Evolutionary conservation across 1,140 invertebrate genomes (phyloP), one percentile per base, ranked within the genome.

Genomic region (Scaptomyza montana): DNA sequence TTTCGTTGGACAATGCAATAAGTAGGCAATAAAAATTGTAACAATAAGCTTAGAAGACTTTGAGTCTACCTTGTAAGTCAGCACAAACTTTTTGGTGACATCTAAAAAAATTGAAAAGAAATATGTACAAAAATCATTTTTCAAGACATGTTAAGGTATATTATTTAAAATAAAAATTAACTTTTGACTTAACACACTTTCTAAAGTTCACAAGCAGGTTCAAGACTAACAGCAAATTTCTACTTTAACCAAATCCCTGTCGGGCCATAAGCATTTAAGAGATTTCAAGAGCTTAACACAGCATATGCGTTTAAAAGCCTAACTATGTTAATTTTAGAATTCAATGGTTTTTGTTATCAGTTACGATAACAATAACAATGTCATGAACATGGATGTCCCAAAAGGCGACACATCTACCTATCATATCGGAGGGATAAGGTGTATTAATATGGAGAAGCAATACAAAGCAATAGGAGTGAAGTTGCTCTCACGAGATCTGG

Each of bases 401-500:
- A 43, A 51, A 36, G 25, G 28, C 41, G 8, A 36, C 59, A 61
- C 19, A 50, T 39, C 21, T 25, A 39, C 30, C 45, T 61, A 49
- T 25, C 12, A 6, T 16, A 21, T 13, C 36, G 36, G n/a, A 25
- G n/a, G 30, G 19, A 13, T 41, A 81, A 51, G 46, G 60, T 75
- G 60, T 75, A 67, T 56, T 41, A 25, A 72, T 47, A 47, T 39
- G 7, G 5, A 33, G 53, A n/a, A 21, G 19, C 10, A 54, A 64
- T 13, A 39, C 21, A 51, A 12, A 49, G 63, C 54, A 63, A 25
- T 25, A 12, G 25, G 39, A 64, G 54, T 62, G 73, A 46, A 77
- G 53, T 69, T 78, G 45, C 47, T 54, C 12, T 43, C 39, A n/a
- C 39, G 12, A 43, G 80, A 2, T 85, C 82, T 87, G 87, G 76